These are phyloP conservation scores for Tauraco erythrolophus DNA, from an alignment of 2,113 vertebrate genomes.

Conservation along the genomic window DNA sequence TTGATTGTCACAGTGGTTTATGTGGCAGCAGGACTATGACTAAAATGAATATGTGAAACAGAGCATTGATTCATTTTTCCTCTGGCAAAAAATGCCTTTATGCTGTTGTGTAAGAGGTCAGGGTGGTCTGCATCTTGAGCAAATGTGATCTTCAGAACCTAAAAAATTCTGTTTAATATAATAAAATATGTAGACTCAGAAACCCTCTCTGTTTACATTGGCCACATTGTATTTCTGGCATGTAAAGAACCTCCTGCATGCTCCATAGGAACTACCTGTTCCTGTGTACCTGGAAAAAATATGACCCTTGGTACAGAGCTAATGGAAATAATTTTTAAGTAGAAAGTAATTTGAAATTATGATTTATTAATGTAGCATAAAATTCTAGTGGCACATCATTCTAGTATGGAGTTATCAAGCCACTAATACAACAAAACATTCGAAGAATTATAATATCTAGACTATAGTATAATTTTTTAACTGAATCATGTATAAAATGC, in stretches of 20 bases:
- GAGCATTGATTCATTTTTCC: conserved; percentile 6
- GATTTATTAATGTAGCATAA: background rate
- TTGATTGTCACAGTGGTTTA: background rate
- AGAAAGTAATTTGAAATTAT: background rate
- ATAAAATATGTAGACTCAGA: background rate
- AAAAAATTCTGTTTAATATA: background rate
- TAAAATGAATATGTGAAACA: background rate
- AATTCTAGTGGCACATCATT: background rate
- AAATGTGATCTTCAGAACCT: background rate
- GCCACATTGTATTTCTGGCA: background rate
- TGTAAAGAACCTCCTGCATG: background rate
- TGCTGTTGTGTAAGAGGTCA: background rate
- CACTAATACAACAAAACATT: background rate
- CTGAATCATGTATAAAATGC: background rate
- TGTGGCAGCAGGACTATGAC: background rate
- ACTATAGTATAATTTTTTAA: background rate
- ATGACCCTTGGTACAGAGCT: background rate
- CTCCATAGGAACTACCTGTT: background rate
- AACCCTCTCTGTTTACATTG: background rate
- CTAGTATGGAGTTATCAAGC: background rate
- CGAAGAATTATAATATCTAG: background rate
- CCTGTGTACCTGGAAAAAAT: background rate
- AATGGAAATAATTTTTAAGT: background rate
- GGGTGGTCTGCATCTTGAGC: background rate
- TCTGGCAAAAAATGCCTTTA: background rate